Base-by-base conservation (phyloP, 2,797 vertebrate species). In the Coluber constrictor region DNA sequence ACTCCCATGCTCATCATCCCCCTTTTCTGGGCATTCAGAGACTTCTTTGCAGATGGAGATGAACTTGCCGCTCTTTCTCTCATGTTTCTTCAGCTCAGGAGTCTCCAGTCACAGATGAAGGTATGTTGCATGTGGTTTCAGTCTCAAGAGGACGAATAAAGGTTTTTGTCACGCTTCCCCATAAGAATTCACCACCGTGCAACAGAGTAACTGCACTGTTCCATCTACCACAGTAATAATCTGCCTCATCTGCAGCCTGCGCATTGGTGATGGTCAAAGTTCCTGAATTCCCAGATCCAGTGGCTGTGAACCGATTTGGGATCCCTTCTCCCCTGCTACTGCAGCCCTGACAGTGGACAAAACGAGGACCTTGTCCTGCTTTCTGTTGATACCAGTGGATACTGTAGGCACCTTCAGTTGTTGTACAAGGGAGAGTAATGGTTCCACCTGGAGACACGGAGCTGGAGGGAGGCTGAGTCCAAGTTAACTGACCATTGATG, bases 171-270 rank as follows among this genome's bases (percentile, higher is more conserved):
- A 51, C 37, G 10, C 25, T 86, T 86, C 90, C 90, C 27, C 25
- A 51, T 61, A 11, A 60, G 47, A 4, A 20, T 86, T 16, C 3
- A 23, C 15, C 57, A 61, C 79, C 0, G 89, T 66, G 89, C 0
- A 60, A 25, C 59, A 25, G 0, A 5, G 1, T 59, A 1, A 0
- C 8, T 23, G 1, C 43, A 51, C 1, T 54, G 6, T n/a, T 12
- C 89, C 47, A 90, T 0, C 3, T 32, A 0, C 1, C 3, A 0
- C 87, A 89, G 32, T 60, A 89, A 61, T 89, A 89, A 60, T 8
- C 6, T 25, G 59, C 86, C 12, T 87, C 86, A 0, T 87, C 86
- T 55, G 3, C 86, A 87, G 54, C 15, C 54, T 93, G 87, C 9
- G 43, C 54, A 0, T 61, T 55, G 9, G 43, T n/a, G 90, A 94